A percentile compares a stretch with the other conserved stretches of the same genome.
Evolutionary conservation across 2,113 vertebrate species (phyloP).

Genomic region (Australoheros scitulus): DNA sequence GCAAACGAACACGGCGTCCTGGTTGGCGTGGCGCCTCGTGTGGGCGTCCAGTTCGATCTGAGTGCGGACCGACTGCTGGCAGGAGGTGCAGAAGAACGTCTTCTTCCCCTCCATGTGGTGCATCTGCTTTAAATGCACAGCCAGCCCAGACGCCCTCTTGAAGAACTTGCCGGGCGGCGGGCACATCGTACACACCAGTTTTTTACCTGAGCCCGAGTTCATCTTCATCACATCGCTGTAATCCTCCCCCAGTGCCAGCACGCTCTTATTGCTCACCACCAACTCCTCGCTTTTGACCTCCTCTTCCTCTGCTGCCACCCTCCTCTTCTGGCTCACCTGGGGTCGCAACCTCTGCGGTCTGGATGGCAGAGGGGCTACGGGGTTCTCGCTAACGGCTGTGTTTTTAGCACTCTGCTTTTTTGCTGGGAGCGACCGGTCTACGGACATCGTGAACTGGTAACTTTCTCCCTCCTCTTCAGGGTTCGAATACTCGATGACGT

Average conservation of each 20-base stretch:
- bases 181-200: constrained; percentile 43
- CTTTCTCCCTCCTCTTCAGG: constrained; percentile 56
- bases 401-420: neutral
- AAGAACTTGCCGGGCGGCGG: constrained; percentile 38
- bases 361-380: neutral
- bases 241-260: constrained; percentile 22
- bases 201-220: neutral
- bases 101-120: constrained; percentile 36
- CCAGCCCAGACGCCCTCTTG: constrained; percentile 27
- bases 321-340: constrained; percentile 6
- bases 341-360: neutral
- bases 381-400: neutral
- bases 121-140: constrained; percentile 31
- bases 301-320: neutral
- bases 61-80: constrained; percentile 16
- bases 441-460: constrained; percentile 46
- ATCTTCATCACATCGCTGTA: neutral
- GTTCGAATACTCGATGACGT: constrained; percentile 57
- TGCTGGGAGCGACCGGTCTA: constrained; percentile 15
- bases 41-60: constrained; percentile 44
- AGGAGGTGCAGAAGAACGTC: constrained; percentile 44
- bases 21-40: constrained; percentile 41
- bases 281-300: neutral
- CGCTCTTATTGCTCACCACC: constrained; percentile 5
- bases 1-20: constrained; percentile 44